phyloP scores from a whole-genome alignment of 2,797 vertebrate species.

The Betta splendens region DNA sequence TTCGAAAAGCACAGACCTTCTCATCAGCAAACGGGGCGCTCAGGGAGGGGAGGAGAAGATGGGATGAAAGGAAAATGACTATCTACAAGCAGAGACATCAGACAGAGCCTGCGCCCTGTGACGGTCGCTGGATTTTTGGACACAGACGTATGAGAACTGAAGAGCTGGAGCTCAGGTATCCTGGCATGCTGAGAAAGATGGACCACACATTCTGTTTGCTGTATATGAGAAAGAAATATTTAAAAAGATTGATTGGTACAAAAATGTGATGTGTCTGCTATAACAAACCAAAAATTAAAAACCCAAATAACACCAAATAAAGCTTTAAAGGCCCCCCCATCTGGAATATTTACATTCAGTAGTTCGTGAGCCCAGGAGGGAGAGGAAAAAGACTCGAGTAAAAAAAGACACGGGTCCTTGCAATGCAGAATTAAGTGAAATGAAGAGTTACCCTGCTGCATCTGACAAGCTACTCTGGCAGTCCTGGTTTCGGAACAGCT shows the following conservation, averaged over 20 bases:
- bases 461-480: conserved; percentile 30
- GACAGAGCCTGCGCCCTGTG: conserved; percentile 25
- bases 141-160: conserved; percentile 18
- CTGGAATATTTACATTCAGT: conserved; percentile 81
- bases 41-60: conserved; percentile 1
- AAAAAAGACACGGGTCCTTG: conserved; percentile 54
- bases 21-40: conserved; percentile 37
- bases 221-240: conserved; percentile 52
- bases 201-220: conserved; percentile 69
- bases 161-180: conserved; percentile 37
- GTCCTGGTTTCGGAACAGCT: conserved; percentile 41
- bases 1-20: conserved; percentile 24
- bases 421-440: conserved; percentile 56
- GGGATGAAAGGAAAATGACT: conserved; percentile 31
- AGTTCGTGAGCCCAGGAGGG: conserved; percentile 59
- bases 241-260: conserved; percentile 33
- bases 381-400: conserved; percentile 46
- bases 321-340: conserved; percentile 70
- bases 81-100: conserved; percentile 41
- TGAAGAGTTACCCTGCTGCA: conserved; percentile 19
- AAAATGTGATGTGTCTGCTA: conserved; percentile 34
- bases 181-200: conserved; percentile 17
- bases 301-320: conserved; percentile 63
- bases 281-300: conserved; percentile 20
- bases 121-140: conserved; percentile 15